These are phyloP conservation scores for Aplocera efformata DNA, from an alignment of 2,888 invertebrate species.

Conservation along the genomic window DNA sequence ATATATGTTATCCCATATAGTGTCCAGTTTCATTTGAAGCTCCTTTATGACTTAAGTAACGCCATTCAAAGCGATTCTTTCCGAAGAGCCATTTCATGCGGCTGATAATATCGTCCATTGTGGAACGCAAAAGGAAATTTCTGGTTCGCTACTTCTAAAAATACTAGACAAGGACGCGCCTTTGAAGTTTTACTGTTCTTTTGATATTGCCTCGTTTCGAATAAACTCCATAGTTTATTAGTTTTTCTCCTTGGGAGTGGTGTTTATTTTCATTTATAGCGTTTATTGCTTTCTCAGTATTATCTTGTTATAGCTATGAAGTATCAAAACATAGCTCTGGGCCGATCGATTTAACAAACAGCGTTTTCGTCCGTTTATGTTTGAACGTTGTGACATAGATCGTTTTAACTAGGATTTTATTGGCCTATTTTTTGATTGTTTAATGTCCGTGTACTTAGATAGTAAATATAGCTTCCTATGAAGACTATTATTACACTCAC, in stretches of 20 bases:
- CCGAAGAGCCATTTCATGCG: neutral
- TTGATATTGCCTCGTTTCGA: conserved; percentile 19
- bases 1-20: too few relatives aligned
- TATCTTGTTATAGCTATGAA: neutral
- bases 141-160: conserved; percentile 10
- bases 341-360: too few relatives aligned
- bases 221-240: conserved; percentile 21
- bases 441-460: too few relatives aligned
- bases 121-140: conserved; percentile 5
- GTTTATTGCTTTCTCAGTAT: conserved; percentile 4
- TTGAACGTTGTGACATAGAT: too few relatives aligned
- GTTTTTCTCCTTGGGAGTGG: conserved; percentile 8
- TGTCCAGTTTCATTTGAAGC: too few relatives aligned
- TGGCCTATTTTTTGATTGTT: too few relatives aligned
- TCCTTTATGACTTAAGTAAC: neutral
- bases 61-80: neutral
- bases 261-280: conserved; percentile 11
- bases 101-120: neutral
- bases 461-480: too few relatives aligned
- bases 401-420: too few relatives aligned
- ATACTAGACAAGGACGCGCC: conserved; percentile 9
- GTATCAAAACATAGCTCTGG: too few relatives aligned
- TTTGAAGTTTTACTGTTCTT: conserved; percentile 25
- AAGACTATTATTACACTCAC: too few relatives aligned
- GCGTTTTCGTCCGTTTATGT: too few relatives aligned